Evolutionary conservation across 2,888 invertebrate genomes (phyloP).

Genomic region (Cosmia trapezina): DNA sequence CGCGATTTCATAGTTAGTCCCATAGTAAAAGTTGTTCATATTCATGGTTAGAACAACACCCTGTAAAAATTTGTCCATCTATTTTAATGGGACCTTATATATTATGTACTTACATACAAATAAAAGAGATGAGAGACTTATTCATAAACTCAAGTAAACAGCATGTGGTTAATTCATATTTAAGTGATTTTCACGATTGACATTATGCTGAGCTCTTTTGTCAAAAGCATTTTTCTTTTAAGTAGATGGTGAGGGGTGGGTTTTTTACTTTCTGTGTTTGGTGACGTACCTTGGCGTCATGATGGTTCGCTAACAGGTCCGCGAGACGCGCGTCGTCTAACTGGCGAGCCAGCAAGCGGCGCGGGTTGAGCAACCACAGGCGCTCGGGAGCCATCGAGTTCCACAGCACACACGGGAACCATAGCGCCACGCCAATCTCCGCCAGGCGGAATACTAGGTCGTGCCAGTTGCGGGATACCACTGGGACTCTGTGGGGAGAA

Average conservation of each 20-base stretch:
- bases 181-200: too few relatives aligned
- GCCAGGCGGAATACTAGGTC: slow-evolving; percentile 97
- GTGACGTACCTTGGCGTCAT: slow-evolving; percentile 81
- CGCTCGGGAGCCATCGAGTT: slow-evolving; percentile 98
- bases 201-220: too few relatives aligned
- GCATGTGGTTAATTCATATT: too few relatives aligned
- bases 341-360: slow-evolving; percentile 94
- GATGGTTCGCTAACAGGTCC: slow-evolving; percentile 78
- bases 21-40: too few relatives aligned
- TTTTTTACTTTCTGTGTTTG: neutral
- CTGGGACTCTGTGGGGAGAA: slow-evolving; percentile 92
- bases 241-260: neutral
- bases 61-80: too few relatives aligned
- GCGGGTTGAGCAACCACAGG: slow-evolving; percentile 98
- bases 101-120: too few relatives aligned
- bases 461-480: slow-evolving; percentile 97
- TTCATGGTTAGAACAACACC: too few relatives aligned
- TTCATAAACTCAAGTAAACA: neutral
- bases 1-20: too few relatives aligned
- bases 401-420: slow-evolving; percentile 99
- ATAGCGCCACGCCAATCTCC: slow-evolving; percentile 97
- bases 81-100: too few relatives aligned
- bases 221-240: neutral
- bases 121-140: too few relatives aligned
- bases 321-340: slow-evolving; percentile 90